phyloP scores from a whole-genome alignment of 2,797 vertebrate genomes.

The Chaetophractus vellerosus region DNA sequence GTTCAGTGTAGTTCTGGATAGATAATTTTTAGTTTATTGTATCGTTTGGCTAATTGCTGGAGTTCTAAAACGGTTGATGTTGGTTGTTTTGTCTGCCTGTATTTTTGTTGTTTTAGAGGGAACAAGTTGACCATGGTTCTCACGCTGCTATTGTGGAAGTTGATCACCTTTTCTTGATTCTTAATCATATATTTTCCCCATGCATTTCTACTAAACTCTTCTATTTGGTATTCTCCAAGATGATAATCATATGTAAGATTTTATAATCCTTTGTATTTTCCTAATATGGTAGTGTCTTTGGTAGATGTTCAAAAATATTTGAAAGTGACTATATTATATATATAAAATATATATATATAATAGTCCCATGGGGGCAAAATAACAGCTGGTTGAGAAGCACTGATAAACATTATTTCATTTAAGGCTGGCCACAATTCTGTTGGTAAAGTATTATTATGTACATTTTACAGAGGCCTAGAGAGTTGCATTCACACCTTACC shows the following conservation, averaged over 20 bases:
- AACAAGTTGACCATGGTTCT: not conserved
- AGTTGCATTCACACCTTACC: not conserved
- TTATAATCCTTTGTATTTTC: not conserved
- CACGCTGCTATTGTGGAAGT: not conserved
- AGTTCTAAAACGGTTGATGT: not conserved
- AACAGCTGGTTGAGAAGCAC: not conserved
- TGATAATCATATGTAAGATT: not conserved
- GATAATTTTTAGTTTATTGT: not conserved
- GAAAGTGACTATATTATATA: not conserved
- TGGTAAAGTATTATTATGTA: not conserved
- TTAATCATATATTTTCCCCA: not conserved
- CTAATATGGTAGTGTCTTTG: not conserved
- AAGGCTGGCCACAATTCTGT: not conserved
- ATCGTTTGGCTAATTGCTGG: not conserved
- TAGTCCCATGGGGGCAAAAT: not conserved
- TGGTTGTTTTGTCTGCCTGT: not conserved
- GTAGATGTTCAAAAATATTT: constrained; percentile 31
- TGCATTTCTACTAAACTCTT: not conserved
- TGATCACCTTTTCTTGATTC: not conserved
- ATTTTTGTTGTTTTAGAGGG: not conserved
- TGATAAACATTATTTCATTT: constrained; percentile 10
- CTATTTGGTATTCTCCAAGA: constrained; percentile 2
- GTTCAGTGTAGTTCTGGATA: not conserved
- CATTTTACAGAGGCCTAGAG: not conserved
- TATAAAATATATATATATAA: too few species aligned